Percentiles rank a stretch among this genome's conserved stretches.
These are phyloP conservation scores for Brachyhypopomus gauderio DNA, from an alignment of 2,113 vertebrate genomes.

Conservation along the genomic window DNA sequence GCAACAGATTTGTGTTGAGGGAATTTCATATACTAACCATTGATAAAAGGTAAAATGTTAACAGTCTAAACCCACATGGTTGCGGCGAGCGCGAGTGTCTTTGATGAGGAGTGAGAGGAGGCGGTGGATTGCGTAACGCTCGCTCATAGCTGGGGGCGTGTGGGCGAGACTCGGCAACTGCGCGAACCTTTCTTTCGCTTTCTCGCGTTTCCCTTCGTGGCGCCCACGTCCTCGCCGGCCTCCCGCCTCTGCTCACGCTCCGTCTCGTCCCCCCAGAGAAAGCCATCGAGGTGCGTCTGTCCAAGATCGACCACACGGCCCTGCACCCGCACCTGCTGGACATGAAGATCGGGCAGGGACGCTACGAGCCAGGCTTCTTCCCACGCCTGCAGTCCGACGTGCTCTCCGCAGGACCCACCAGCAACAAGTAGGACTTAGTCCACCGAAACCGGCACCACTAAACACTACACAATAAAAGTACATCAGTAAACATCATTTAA, in stretches of 20 bases:
- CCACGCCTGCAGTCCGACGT: slow-evolving; percentile 94
- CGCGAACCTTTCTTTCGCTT: slow-evolving; percentile 6
- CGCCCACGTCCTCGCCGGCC: not conserved
- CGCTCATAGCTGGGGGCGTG: slow-evolving; percentile 49
- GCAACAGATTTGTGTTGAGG: not conserved
- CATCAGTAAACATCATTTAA: no score
- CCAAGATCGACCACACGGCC: slow-evolving; percentile 97
- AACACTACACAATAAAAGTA: no score
- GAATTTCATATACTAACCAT: not conserved
- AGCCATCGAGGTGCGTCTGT: slow-evolving; percentile 89
- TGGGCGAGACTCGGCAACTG: slow-evolving; percentile 29
- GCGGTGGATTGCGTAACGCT: slow-evolving; percentile 42
- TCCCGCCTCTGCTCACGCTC: not conserved
- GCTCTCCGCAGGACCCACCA: slow-evolving; percentile 90
- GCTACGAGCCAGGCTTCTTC: slow-evolving; percentile 97
- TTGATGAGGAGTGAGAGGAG: slow-evolving; percentile 16
- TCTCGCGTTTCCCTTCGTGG: slow-evolving; percentile 7
- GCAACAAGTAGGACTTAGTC: slow-evolving; percentile 87
- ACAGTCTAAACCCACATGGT: slow-evolving; percentile 4
- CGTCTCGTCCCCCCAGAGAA: slow-evolving; percentile 79
- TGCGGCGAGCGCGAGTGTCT: not conserved
- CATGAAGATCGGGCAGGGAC: slow-evolving; percentile 99
- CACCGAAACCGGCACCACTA: not conserved
- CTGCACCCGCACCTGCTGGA: slow-evolving; percentile 96
- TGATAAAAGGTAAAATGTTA: not conserved